Percentiles rank a stretch among this genome's conserved stretches.
phyloP scores from a whole-genome alignment of 2,113 vertebrate species.

The Sander vitreus region DNA sequence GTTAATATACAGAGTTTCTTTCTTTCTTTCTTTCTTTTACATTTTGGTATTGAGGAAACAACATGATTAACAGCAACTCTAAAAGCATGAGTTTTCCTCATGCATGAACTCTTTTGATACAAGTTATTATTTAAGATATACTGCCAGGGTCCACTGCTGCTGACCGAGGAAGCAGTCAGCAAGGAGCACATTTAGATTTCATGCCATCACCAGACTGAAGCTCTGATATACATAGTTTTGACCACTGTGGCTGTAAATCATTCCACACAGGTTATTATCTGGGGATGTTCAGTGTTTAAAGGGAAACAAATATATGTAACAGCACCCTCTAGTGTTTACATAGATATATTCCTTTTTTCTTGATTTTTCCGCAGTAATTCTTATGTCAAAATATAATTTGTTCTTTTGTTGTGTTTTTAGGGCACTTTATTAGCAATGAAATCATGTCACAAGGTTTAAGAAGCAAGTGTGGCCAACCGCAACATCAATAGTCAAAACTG shows the following conservation, averaged over 20 bases:
- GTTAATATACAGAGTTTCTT: background rate
- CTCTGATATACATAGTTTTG: slow-evolving; percentile 4
- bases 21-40: slow-evolving; percentile 20
- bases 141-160: slow-evolving; percentile 10
- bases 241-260: slow-evolving; percentile 31
- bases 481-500: background rate
- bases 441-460: background rate
- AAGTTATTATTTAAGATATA: slow-evolving; percentile 14
- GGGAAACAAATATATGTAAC: slow-evolving; percentile 1
- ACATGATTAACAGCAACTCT: background rate
- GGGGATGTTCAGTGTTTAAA: background rate
- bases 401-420: slow-evolving; percentile 1
- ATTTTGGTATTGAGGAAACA: background rate
- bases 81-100: background rate
- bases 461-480: background rate
- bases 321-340: slow-evolving; percentile 63
- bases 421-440: slow-evolving; percentile 15
- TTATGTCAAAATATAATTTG: background rate
- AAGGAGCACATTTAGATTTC: slow-evolving; percentile 24
- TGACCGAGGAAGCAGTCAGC: background rate
- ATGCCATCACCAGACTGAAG: background rate
- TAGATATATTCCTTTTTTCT: background rate
- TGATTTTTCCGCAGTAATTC: slow-evolving; percentile 3
- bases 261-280: slow-evolving; percentile 7
- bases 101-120: background rate